Evolutionary conservation across 2,797 vertebrate species (phyloP), one percentile per base, ranked within the genome.

Genomic region (Gobionotothen gibberifrons): DNA sequence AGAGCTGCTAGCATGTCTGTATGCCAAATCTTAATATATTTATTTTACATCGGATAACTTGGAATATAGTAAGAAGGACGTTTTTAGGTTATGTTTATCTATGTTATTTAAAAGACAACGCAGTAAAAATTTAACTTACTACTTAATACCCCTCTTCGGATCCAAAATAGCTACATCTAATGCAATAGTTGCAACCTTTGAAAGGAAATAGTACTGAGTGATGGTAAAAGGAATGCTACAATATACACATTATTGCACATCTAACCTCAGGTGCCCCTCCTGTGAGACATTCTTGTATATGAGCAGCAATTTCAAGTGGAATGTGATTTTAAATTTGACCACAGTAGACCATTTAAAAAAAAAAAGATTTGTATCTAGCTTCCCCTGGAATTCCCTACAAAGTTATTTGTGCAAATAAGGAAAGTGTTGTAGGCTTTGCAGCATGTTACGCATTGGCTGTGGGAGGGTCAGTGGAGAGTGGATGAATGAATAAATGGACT

Each of bases 401-500:
- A 71, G 52, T 26, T 42, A 0, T 3, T 3, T 52, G 19, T 52
- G 8, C 19, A 15, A 13, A 57, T 52, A 39, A 47, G 14, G 36
- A 54, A 52, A 44, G 46, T 47, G 59, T 54, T 29, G 19, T 21
- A 54, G 12, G n/a, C 13, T 53, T 51, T 62, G 12, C n/a, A 36
- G 47, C 42, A 66, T 14, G 11, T 67, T 26, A 21, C 40, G 49
- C 58, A n/a, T 70, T 29, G 17, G 26, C 61, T 44, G 64, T 52
- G 48, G 65, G 53, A 47, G 40, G 59, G 51, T 78, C 68, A 68
- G 46, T 39, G 9, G 60, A 26, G 46, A 51, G 22, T 21, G 39
- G 29, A 16, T 29, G 66, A 48, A 54, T 13, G 55, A 72, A 59
- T 74, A 73, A 57, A 79, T 60, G 42, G 57, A 49, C 62, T 65